These are phyloP conservation scores for Teleiodes luculella DNA, from an alignment of 2,888 invertebrate species.

Conservation along the genomic window DNA sequence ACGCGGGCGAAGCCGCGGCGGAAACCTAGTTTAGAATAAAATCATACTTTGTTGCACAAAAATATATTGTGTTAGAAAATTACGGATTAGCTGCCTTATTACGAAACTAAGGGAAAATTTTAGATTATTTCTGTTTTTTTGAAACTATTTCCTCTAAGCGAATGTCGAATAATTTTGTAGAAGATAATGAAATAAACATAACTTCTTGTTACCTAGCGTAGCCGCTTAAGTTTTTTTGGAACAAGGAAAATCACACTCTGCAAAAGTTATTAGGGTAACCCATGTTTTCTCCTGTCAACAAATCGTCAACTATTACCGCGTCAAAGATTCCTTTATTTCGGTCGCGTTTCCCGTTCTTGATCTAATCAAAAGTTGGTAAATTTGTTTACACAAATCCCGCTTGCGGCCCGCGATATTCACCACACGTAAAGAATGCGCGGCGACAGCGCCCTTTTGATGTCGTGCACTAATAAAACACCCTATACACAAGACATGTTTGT, in stretches of 20 bases:
- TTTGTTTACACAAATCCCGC: constrained; percentile 68
- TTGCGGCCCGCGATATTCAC: constrained; percentile 54
- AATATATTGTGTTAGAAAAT: too few relatives aligned
- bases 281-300: neutral
- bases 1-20: too few relatives aligned
- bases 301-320: constrained; percentile 6
- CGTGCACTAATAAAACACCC: constrained; percentile 60
- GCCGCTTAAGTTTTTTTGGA: neutral
- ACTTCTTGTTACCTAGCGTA: neutral
- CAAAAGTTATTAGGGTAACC: neutral
- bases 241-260: neutral
- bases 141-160: too few relatives aligned
- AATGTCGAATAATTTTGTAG: too few relatives aligned
- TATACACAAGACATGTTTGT: constrained; percentile 56
- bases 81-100: too few relatives aligned
- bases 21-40: too few relatives aligned
- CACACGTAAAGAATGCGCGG: constrained; percentile 60
- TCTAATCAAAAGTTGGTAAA: constrained; percentile 73
- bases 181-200: too few relatives aligned
- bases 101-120: too few relatives aligned
- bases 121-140: too few relatives aligned
- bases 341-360: constrained; percentile 55
- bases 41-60: too few relatives aligned
- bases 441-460: constrained; percentile 66
- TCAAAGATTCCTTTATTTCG: constrained; percentile 45